Evolutionary conservation across 2,888 invertebrate genomes (phyloP).

Genomic region (Cheilosia vulpina): DNA sequence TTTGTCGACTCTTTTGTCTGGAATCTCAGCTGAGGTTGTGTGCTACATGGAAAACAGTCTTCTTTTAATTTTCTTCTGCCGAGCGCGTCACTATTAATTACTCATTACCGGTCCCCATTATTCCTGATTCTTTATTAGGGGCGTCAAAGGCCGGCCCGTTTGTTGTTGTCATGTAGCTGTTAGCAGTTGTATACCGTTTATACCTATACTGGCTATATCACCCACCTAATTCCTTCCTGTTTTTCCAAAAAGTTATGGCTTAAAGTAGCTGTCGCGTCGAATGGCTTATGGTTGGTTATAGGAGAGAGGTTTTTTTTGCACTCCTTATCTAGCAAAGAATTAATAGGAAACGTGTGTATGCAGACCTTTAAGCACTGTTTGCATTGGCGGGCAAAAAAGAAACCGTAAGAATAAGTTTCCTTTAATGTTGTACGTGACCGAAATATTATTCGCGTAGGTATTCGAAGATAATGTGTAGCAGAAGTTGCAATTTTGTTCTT

Average conservation of each 20-base stretch:
- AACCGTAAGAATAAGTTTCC: constrained; percentile 40
- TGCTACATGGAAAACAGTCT: constrained; percentile 10
- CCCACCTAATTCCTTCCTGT: constrained; percentile 20
- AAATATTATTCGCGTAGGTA: constrained; percentile 38
- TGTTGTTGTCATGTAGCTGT: constrained; percentile 28
- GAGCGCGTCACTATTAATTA: constrained; percentile 66
- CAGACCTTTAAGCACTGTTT: constrained; percentile 14
- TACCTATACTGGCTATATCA: not conserved
- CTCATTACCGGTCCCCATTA: constrained; percentile 70
- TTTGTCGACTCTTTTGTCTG: not conserved
- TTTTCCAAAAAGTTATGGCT: constrained; percentile 30
- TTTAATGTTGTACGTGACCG: constrained; percentile 64
- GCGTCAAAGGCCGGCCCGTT: constrained; percentile 54
- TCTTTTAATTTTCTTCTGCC: constrained; percentile 52
- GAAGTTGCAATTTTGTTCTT: constrained; percentile 4
- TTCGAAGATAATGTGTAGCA: constrained; percentile 8
- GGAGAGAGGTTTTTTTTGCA: not conserved
- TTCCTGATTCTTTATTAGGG: constrained; percentile 66
- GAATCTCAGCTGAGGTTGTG: not conserved
- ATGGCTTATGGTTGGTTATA: constrained; percentile 22
- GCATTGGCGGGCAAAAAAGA: constrained; percentile 14
- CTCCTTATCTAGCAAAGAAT: constrained; percentile 24
- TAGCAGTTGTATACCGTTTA: not conserved
- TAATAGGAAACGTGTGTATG: constrained; percentile 26
- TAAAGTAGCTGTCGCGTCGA: constrained; percentile 21